phyloP scores from a whole-genome alignment of 2,113 vertebrate genomes.

The Etheostoma spectabile region DNA sequence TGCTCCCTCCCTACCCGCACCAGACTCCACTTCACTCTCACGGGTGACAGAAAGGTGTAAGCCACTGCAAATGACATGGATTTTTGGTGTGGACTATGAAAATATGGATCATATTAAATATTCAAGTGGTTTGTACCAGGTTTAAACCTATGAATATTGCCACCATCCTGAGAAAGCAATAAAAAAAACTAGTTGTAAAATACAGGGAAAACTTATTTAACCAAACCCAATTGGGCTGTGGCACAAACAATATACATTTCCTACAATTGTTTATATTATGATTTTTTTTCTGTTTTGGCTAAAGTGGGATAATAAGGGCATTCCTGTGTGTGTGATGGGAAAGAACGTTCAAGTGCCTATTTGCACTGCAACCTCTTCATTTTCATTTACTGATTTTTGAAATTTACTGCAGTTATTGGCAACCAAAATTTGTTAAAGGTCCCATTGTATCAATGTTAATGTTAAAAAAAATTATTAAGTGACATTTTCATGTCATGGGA shows the following conservation, averaged over 20 bases:
- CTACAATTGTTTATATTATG: neutral
- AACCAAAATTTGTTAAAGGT: too few relatives aligned
- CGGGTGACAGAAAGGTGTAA: constrained; percentile 25
- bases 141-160: neutral
- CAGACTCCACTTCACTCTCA: constrained; percentile 13
- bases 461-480: too few relatives aligned
- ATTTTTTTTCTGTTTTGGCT: neutral
- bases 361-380: neutral
- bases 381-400: neutral
- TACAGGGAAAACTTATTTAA: neutral
- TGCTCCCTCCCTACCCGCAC: constrained; percentile 30
- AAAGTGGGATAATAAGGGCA: neutral
- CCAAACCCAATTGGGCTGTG: neutral
- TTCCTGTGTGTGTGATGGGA: neutral
- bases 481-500: too few relatives aligned
- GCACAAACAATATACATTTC: neutral
- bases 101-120: neutral
- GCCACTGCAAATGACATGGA: neutral
- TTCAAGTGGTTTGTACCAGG: neutral
- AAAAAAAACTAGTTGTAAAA: neutral
- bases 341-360: neutral
- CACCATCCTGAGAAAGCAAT: neutral
- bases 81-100: too few relatives aligned
- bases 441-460: too few relatives aligned
- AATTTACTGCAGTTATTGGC: too few relatives aligned